Percentiles rank a stretch among this genome's conserved stretches.
Conservation (phyloP, 2,888 invertebrate genomes). For the Hypsopygia costalis region DNA sequence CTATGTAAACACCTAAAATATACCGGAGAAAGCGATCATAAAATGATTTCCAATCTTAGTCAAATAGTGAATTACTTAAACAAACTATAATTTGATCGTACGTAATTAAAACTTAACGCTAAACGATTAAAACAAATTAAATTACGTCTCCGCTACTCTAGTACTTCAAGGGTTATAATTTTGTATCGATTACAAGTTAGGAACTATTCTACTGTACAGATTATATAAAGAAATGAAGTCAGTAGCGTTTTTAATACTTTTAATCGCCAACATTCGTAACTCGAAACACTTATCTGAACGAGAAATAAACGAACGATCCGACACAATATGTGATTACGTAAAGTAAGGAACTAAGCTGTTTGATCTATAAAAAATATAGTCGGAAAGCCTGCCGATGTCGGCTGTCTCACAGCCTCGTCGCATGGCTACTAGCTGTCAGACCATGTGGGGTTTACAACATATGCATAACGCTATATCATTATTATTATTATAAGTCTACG, state of each 20-base stretch:
- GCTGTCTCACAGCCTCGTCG: slow-evolving; percentile 57
- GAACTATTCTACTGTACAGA: slow-evolving; percentile 78
- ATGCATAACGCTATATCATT: slow-evolving; percentile 29
- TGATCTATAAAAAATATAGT: slow-evolving; percentile 21
- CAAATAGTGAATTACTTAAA: slow-evolving; percentile 53
- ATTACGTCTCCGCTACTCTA: slow-evolving; percentile 57
- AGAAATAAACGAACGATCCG: background rate
- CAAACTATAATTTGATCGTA: slow-evolving; percentile 60
- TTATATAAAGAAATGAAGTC: slow-evolving; percentile 58
- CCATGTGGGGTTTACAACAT: slow-evolving; percentile 36
- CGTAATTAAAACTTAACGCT: slow-evolving; percentile 44
- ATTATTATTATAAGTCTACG: slow-evolving; percentile 36
- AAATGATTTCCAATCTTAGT: slow-evolving; percentile 45
- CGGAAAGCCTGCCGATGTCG: slow-evolving; percentile 32
- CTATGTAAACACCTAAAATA: slow-evolving; percentile 52
- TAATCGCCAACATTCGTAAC: slow-evolving; percentile 29
- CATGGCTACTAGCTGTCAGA: slow-evolving; percentile 44
- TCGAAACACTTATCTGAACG: slow-evolving; percentile 11
- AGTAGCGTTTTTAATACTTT: slow-evolving; percentile 46
- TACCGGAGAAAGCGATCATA: slow-evolving; percentile 39
- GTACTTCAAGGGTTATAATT: slow-evolving; percentile 68
- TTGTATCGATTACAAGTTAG: slow-evolving; percentile 75
- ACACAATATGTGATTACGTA: slow-evolving; percentile 15
- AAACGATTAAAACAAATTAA: slow-evolving; percentile 48
- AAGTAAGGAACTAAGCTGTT: slow-evolving; percentile 38